Percentiles rank a stretch among this genome's conserved stretches.
These are phyloP conservation scores for Tetramorium bicarinatum DNA, from an alignment of 2,888 invertebrate species.

Conservation along the genomic window DNA sequence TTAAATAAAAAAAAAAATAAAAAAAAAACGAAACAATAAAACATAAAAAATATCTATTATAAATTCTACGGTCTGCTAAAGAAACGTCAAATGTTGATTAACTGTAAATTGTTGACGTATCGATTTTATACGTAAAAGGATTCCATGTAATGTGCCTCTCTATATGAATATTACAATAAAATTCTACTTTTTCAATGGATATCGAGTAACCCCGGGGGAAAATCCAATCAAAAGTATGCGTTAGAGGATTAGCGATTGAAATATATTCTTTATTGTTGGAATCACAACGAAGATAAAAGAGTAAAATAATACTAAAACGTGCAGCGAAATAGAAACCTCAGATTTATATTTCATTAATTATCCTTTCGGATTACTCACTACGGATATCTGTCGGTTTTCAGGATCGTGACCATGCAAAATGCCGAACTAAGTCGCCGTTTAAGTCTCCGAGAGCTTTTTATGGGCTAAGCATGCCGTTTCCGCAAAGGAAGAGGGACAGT, in stretches of 20 bases:
- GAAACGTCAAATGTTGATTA: not conserved
- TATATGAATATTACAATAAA: slow-evolving; percentile 5
- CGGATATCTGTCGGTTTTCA: slow-evolving; percentile 19
- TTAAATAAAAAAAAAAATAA: not conserved
- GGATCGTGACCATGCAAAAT: slow-evolving; percentile 64
- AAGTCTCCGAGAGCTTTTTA: slow-evolving; percentile 58
- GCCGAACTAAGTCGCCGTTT: slow-evolving; percentile 37
- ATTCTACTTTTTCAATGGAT: not conserved
- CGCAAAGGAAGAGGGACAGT: not conserved
- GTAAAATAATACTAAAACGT: slow-evolving; percentile 14
- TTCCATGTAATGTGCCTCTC: not conserved
- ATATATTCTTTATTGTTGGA: not conserved
- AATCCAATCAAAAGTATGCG: slow-evolving; percentile 3
- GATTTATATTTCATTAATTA: slow-evolving; percentile 54
- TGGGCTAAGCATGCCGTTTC: slow-evolving; percentile 62
- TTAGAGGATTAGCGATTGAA: not conserved
- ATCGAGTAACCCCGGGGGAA: not conserved
- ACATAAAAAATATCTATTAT: not conserved
- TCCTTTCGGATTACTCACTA: slow-evolving; percentile 24
- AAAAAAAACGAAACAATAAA: slow-evolving; percentile 3
- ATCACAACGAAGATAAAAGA: slow-evolving; percentile 2
- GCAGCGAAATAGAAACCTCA: slow-evolving; percentile 48
- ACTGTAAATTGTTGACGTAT: not conserved
- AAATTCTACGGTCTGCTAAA: not conserved
- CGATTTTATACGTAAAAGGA: not conserved